Conservation (phyloP, 2,113 vertebrate species). For the Trematomus loennbergii region DNA sequence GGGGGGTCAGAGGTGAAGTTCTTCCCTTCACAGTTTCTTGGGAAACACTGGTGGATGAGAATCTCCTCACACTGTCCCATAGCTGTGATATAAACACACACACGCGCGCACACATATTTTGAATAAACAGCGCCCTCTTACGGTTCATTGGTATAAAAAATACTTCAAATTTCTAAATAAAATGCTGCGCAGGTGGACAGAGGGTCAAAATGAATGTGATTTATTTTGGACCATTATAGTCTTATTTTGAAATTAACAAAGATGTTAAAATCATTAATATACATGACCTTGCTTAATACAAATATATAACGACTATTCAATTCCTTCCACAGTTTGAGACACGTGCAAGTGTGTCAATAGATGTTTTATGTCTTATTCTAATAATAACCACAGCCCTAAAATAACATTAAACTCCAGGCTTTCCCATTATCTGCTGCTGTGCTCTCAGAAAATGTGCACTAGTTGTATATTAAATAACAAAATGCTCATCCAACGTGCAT, state of each 20-base stretch:
- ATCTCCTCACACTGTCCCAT: constrained; percentile 49
- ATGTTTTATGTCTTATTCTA: background rate
- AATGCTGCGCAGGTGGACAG: constrained; percentile 9
- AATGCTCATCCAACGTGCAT: background rate
- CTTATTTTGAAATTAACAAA: no score
- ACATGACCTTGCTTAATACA: no score
- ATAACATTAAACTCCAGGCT: no score
- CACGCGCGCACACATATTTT: background rate
- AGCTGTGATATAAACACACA: background rate
- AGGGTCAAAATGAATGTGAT: background rate
- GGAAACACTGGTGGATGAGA: constrained; percentile 68
- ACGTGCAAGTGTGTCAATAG: background rate
- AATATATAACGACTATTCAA: background rate
- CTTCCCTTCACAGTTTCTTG: constrained; percentile 50
- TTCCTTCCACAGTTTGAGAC: background rate
- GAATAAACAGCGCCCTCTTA: constrained; percentile 14
- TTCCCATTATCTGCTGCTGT: background rate
- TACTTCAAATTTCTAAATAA: constrained; percentile 33
- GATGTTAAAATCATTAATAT: no score
- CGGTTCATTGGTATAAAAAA: background rate
- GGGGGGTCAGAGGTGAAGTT: constrained; percentile 39
- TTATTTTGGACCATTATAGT: background rate
- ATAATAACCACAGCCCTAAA: background rate
- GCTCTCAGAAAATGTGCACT: background rate
- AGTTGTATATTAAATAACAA: background rate